These are phyloP conservation scores for Cryptocephalus moraei DNA, from an alignment of 2,888 invertebrate species.

Conservation along the genomic window DNA sequence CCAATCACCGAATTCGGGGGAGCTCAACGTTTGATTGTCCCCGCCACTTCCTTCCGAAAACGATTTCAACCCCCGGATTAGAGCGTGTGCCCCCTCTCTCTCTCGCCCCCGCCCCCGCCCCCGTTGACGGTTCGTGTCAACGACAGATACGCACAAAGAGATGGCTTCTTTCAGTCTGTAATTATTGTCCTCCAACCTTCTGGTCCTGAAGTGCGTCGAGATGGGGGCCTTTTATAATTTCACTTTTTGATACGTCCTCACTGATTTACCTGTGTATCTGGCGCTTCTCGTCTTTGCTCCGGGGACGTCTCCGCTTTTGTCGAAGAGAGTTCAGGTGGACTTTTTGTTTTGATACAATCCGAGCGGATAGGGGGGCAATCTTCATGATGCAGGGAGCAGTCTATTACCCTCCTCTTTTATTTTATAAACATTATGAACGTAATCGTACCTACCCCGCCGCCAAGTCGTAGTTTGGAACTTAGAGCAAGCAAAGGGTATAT, in stretches of 20 bases:
- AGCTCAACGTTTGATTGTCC: slow-evolving; percentile 8
- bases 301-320: no score
- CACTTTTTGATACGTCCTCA: neutral
- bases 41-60: slow-evolving; percentile 32
- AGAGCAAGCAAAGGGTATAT: no score
- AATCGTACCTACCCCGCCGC: no score
- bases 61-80: slow-evolving; percentile 24
- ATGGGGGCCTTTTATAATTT: neutral
- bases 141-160: slow-evolving; percentile 33
- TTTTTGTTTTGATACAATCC: no score
- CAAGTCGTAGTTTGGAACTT: no score
- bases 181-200: slow-evolving; percentile 32
- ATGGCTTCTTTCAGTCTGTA: slow-evolving; percentile 34
- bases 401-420: no score
- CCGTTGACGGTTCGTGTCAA: slow-evolving; percentile 30
- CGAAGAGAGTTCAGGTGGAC: no score
- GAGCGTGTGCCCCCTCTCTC: slow-evolving; percentile 7
- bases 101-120: slow-evolving; percentile 13
- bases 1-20: neutral
- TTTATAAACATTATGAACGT: no score
- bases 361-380: no score
- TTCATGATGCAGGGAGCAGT: no score
- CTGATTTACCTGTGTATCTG: no score
- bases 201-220: slow-evolving; percentile 22
- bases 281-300: no score